Percentiles rank a stretch among this genome's conserved stretches.
These are phyloP conservation scores for Brachionus rotundiformis DNA, from an alignment of 1,140 invertebrate genomes.

Conservation along the genomic window DNA sequence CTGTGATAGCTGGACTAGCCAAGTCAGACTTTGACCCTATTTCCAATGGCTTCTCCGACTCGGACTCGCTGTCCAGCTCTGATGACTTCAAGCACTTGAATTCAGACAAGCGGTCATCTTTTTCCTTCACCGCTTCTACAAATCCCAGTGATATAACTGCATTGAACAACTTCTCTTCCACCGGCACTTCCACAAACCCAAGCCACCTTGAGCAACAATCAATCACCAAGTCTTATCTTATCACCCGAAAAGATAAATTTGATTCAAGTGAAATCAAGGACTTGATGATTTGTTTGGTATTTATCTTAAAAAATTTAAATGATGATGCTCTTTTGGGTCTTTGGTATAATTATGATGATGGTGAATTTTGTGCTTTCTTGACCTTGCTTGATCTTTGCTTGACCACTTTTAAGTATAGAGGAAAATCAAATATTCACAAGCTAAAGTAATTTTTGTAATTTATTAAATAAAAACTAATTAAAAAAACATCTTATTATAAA, in stretches of 20 bases:
- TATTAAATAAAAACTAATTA: background rate
- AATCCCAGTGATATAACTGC: conserved; percentile 33
- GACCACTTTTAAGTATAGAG: conserved; percentile 83
- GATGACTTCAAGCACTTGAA: conserved; percentile 55
- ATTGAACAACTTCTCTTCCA: conserved; percentile 40
- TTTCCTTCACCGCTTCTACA: conserved; percentile 24
- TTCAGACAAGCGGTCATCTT: conserved; percentile 28
- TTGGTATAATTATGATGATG: conserved; percentile 80
- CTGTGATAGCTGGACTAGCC: conserved; percentile 26
- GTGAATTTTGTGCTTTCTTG: conserved; percentile 77
- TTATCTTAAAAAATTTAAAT: conserved; percentile 83
- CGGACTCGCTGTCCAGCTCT: conserved; percentile 56
- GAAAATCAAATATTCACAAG: conserved; percentile 73
- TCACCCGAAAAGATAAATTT: conserved; percentile 74
- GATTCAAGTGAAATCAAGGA: conserved; percentile 77
- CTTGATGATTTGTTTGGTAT: conserved; percentile 83
- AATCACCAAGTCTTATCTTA: conserved; percentile 54
- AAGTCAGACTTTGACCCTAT: background rate
- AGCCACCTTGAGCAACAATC: conserved; percentile 8
- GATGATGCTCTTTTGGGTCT: conserved; percentile 83
- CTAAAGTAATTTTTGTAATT: conserved; percentile 58
- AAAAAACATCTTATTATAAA: too few relatives aligned
- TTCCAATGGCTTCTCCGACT: conserved; percentile 34
- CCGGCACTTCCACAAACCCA: background rate
- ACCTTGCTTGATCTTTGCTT: conserved; percentile 77